Evolutionary conservation across 37 sponge, comb jelly and placozoan species (phyloP), one percentile per base, ranked within the genome.

Genomic region (Halisarca cf. caerulea): DNA sequence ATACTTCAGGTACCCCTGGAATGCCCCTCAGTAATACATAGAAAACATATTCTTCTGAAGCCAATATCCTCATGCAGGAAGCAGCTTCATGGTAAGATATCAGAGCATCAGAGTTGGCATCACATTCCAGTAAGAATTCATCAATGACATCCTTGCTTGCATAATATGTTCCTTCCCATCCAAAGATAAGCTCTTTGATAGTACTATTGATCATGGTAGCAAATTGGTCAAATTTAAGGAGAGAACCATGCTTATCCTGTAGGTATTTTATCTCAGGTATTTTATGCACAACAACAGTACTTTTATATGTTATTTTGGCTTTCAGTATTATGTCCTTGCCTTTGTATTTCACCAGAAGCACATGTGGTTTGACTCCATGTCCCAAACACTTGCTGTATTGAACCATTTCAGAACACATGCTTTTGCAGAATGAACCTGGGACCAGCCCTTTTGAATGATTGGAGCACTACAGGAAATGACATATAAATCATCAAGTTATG

Each of bases 291-390:
- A 35, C 38, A 78, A 39, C 41, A 33, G 15, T 5, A 8, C 24
- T 5, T 42, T 41, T 73, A 18, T 32, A 23, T 9, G 60, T 20
- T 27, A 30, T 17, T 55, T 72, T 57, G 25, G 91, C 36, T 44
- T 92, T 92, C 1, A 92, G 47, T 18, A 92, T 81, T 0, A 92
- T 51, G 21, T 66, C 80, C 4, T 38, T 64, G 0, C 80, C 89
- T 0, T 72, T 60, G 86, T 88, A 92, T 37, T 58, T 38, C 7
- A 85, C 86, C 38, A 58, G 21, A 42, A 92, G 30, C 9, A 92
- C 92, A 42, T 85, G 86, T 9, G 77, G 80, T 38, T 85, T 88
- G 14, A 86, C 89, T 30, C 86, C 88, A 82, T 92, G 92, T 2
- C 92, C 89, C 0, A 92, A 41, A 27, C 92, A 92, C 35, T 57